Evolutionary conservation across 2,113 vertebrate genomes (phyloP).

Genomic region (Pangasianodon hypophthalmus): DNA sequence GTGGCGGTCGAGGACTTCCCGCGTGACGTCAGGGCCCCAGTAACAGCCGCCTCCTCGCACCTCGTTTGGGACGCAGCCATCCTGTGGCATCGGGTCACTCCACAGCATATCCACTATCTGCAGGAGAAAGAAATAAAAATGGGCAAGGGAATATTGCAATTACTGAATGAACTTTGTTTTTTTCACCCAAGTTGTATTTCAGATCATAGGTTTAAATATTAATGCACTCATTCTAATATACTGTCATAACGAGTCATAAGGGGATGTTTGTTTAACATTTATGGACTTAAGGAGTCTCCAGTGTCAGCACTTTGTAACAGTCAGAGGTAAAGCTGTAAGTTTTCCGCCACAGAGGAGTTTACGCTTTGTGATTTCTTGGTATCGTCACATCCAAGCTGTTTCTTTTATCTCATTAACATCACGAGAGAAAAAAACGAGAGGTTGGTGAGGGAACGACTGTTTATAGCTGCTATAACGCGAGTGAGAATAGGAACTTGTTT

Average conservation of each 20-base stretch:
- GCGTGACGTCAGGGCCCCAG: conserved; percentile 87
- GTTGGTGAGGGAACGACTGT: background rate
- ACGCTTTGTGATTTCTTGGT: too few species aligned
- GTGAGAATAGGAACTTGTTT: background rate
- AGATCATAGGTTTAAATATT: too few species aligned
- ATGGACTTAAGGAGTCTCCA: too few species aligned
- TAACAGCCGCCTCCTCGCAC: conserved; percentile 88
- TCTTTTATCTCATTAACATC: too few species aligned
- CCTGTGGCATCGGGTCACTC: conserved; percentile 89
- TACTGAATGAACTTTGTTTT: background rate
- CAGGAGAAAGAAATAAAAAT: background rate
- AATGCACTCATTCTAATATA: too few species aligned
- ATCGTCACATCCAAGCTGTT: too few species aligned
- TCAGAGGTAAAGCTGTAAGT: too few species aligned
- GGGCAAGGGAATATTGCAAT: background rate
- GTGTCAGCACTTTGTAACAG: too few species aligned
- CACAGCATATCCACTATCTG: conserved; percentile 88
- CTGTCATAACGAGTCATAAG: background rate
- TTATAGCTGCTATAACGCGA: background rate
- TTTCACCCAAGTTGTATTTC: background rate
- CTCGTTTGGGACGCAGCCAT: conserved; percentile 82
- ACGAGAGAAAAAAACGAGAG: too few species aligned
- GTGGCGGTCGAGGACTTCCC: conserved; percentile 77
- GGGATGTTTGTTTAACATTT: background rate
- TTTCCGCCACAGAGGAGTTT: too few species aligned